These are phyloP conservation scores for Amphipoea oculea DNA, from an alignment of 2,888 invertebrate species.

Conservation along the genomic window DNA sequence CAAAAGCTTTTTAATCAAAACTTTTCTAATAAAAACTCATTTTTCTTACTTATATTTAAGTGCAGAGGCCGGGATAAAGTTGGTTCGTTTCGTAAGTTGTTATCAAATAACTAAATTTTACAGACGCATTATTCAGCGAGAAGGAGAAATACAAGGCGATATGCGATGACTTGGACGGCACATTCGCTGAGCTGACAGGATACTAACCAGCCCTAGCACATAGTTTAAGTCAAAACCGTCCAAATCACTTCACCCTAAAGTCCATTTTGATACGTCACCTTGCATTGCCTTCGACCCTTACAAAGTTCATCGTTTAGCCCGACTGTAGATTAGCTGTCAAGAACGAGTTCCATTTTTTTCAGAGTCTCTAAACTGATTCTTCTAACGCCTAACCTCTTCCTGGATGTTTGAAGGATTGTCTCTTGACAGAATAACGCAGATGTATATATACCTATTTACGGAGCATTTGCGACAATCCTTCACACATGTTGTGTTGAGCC, in stretches of 20 bases:
- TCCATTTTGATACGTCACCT: constrained; percentile 73
- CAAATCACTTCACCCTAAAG: constrained; percentile 72
- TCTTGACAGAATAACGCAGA: constrained; percentile 52
- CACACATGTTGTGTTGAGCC: constrained; percentile 73
- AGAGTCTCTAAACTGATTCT: constrained; percentile 67
- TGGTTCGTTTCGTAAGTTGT: constrained; percentile 72
- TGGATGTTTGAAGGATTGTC: constrained; percentile 78
- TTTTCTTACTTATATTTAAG: constrained; percentile 56
- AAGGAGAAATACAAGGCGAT: constrained; percentile 99
- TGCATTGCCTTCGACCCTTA: constrained; percentile 51
- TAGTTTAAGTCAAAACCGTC: constrained; percentile 85
- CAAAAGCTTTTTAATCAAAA: constrained; percentile 76
- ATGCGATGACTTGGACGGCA: constrained; percentile 99
- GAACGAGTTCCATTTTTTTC: constrained; percentile 58
- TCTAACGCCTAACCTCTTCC: constrained; percentile 74
- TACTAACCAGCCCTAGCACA: constrained; percentile 93
- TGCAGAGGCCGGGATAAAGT: constrained; percentile 43
- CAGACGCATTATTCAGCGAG: constrained; percentile 96
- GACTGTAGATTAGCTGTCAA: constrained; percentile 59
- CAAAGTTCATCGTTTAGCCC: constrained; percentile 56
- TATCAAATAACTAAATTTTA: constrained; percentile 88
- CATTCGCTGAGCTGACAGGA: constrained; percentile 99
- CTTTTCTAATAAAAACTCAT: constrained; percentile 71
- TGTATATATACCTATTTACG: constrained; percentile 41
- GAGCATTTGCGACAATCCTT: constrained; percentile 74